These are phyloP conservation scores for Arnoldichthys spilopterus DNA, from an alignment of 2,797 vertebrate genomes.

Conservation along the genomic window DNA sequence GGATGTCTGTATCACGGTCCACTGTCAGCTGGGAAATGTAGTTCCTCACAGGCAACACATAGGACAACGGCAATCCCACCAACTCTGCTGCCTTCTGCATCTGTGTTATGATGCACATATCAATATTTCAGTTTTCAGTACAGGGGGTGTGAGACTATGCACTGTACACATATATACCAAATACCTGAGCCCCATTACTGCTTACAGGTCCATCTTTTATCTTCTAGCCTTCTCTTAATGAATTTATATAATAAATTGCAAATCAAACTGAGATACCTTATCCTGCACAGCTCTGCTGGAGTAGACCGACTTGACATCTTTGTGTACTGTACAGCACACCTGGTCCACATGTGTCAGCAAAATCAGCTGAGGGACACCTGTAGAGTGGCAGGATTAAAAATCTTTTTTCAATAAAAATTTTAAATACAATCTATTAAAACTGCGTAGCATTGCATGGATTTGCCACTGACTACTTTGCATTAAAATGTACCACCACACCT, in stretches of 20 bases:
- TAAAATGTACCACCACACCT: too few species aligned
- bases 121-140: neutral
- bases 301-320: conserved; percentile 44
- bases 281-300: conserved; percentile 39
- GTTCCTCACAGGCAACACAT: conserved; percentile 73
- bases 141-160: neutral
- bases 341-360: conserved; percentile 56
- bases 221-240: too few species aligned
- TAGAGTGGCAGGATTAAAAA: neutral
- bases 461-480: too few species aligned
- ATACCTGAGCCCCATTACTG: too few species aligned
- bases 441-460: too few species aligned
- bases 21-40: conserved; percentile 65
- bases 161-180: too few species aligned
- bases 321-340: conserved; percentile 33
- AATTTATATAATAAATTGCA: too few species aligned
- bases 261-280: too few species aligned
- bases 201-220: too few species aligned
- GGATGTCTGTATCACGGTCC: conserved; percentile 67
- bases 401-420: too few species aligned
- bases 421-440: too few species aligned
- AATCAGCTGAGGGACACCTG: conserved; percentile 50
- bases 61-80: conserved; percentile 68
- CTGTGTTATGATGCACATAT: neutral
- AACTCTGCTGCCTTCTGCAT: conserved; percentile 65